Evolutionary conservation across 2,113 vertebrate species (phyloP).

Genomic region (Engraulis encrasicolus): DNA sequence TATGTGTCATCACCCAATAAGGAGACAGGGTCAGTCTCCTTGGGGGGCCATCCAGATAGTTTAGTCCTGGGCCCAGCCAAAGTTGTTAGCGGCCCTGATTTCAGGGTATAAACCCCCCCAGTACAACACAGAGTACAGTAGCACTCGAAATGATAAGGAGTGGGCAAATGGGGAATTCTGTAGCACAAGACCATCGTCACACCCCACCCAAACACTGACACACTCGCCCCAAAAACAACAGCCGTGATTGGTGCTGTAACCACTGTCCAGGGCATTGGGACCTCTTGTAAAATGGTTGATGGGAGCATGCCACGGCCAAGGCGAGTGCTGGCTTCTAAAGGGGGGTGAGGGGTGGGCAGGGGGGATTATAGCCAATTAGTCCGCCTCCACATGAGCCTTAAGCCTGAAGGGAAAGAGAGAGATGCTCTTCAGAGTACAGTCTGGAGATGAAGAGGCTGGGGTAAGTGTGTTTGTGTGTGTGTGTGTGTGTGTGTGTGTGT

Average conservation of each 20-base stretch:
- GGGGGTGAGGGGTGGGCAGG: constrained; percentile 56
- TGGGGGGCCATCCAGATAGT: too few relatives aligned
- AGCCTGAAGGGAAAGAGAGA: constrained; percentile 65
- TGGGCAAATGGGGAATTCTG: background rate
- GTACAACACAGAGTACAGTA: background rate
- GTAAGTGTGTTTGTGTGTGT: too few relatives aligned
- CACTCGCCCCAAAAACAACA: constrained; percentile 55
- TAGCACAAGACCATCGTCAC: background rate
- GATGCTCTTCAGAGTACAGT: constrained; percentile 61
- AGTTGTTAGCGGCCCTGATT: too few relatives aligned
- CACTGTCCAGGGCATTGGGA: constrained; percentile 63
- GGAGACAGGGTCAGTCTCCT: too few relatives aligned
- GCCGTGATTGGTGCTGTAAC: constrained; percentile 62
- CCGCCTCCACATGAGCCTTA: constrained; percentile 66
- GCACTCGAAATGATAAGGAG: background rate
- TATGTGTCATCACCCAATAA: too few relatives aligned
- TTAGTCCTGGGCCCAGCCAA: too few relatives aligned
- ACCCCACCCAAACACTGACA: background rate
- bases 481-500: too few relatives aligned
- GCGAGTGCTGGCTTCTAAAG: constrained; percentile 71
- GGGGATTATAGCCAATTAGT: constrained; percentile 77
- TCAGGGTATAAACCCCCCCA: background rate
- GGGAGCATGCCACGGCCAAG: constrained; percentile 65
- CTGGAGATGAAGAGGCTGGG: background rate
- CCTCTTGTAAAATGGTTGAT: constrained; percentile 69